phyloP scores from a whole-genome alignment of 2,113 vertebrate species.

The Vombatus ursinus region DNA sequence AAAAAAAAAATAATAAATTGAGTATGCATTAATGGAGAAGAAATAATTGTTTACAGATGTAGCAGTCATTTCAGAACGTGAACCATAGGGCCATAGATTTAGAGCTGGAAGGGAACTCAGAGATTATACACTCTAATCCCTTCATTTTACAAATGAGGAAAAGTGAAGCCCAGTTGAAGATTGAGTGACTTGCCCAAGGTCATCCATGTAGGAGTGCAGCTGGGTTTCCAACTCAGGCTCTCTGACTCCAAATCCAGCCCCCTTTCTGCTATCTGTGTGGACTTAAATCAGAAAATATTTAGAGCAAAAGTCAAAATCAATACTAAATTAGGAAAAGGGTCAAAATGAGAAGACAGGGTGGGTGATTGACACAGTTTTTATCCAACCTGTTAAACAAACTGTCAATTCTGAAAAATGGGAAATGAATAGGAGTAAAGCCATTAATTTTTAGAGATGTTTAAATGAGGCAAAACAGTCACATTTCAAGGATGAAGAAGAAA shows the following conservation, averaged over 20 bases:
- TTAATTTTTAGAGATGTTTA: neutral
- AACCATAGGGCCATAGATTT: neutral
- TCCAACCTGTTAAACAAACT: neutral
- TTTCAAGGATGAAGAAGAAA: neutral
- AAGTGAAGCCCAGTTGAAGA: neutral
- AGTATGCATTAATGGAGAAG: neutral
- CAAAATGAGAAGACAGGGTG: neutral
- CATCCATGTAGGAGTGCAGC: neutral
- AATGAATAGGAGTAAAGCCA: neutral
- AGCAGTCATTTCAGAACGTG: neutral
- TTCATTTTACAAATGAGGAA: neutral
- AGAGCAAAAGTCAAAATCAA: neutral
- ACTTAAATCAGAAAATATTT: neutral
- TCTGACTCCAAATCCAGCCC: neutral
- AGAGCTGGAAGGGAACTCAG: neutral
- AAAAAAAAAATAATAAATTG: neutral
- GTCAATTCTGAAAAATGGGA: neutral
- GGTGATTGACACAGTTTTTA: neutral
- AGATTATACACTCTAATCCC: neutral
- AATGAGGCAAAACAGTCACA: neutral
- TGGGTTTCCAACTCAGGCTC: neutral
- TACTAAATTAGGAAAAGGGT: neutral
- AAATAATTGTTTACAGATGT: neutral
- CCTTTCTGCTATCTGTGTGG: neutral
- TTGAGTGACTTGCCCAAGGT: neutral